phyloP scores from a whole-genome alignment of 2,113 vertebrate species.

The Accipiter virgatus region DNA sequence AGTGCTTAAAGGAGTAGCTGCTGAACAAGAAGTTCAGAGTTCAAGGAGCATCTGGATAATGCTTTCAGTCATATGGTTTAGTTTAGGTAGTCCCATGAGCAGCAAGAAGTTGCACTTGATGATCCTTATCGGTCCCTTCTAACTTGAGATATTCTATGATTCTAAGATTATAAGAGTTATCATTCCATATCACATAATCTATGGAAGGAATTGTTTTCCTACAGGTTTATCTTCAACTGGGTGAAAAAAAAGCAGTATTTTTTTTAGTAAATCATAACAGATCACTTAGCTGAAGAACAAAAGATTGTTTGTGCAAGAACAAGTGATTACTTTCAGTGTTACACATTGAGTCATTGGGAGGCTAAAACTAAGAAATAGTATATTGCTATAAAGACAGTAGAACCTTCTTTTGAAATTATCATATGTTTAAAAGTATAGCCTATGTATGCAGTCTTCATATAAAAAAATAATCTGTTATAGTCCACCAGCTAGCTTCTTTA shows the following conservation, averaged over 20 bases:
- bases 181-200: neutral
- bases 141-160: neutral
- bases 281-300: neutral
- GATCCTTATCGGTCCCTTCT: neutral
- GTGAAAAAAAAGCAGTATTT: neutral
- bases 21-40: neutral
- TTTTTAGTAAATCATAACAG: neutral
- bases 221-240: neutral
- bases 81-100: neutral
- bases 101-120: neutral
- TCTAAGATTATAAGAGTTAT: neutral
- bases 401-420: neutral
- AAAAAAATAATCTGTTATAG: neutral
- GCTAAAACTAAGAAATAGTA: neutral
- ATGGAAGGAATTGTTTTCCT: neutral
- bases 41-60: neutral
- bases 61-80: neutral
- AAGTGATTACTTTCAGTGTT: neutral
- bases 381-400: neutral
- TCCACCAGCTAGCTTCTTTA: neutral
- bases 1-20: neutral
- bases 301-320: neutral
- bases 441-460: rapidly evolving
- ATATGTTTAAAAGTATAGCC: neutral
- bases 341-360: neutral